phyloP scores from a whole-genome alignment of 2,113 vertebrate species.

The Hypanus sabinus region DNA sequence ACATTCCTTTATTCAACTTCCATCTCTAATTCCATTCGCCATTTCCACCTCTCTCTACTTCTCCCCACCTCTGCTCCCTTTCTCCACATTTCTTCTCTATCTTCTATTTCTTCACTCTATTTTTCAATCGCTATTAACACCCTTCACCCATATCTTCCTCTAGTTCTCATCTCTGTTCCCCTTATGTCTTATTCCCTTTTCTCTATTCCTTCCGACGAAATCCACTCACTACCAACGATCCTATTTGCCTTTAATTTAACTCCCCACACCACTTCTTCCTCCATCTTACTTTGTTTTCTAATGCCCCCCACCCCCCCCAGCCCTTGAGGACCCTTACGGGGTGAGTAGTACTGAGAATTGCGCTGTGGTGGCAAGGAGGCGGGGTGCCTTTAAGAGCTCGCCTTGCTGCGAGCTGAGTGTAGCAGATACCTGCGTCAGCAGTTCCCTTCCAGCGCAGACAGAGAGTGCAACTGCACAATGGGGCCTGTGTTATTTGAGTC shows the following conservation, averaged over 20 bases:
- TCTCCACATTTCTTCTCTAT: conserved; percentile 49
- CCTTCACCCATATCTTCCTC: conserved; percentile 39
- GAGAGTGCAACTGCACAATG: conserved; percentile 28
- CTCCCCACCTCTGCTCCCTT: conserved; percentile 43
- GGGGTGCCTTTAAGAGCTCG: neutral
- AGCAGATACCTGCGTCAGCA: conserved; percentile 33
- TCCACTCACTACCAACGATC: neutral
- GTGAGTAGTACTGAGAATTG: neutral
- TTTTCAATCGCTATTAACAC: conserved; percentile 55
- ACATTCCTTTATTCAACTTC: no score
- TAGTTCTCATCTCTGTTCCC: neutral
- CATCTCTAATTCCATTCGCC: no score
- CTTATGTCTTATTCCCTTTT: neutral
- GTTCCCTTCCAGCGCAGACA: neutral
- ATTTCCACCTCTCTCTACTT: conserved; percentile 36
- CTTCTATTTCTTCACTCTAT: conserved; percentile 52
- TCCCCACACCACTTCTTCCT: neutral
- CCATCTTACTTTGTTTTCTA: conserved; percentile 37
- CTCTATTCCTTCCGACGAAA: neutral
- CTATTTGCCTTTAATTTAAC: neutral
- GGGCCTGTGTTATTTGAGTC: conserved; percentile 34
- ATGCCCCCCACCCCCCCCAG: conserved; percentile 12
- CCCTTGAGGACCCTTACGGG: no score
- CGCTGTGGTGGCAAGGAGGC: neutral
- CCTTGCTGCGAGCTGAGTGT: neutral